Base-by-base conservation (phyloP, 2,797 vertebrate species). In the Bothrops alternatus region DNA sequence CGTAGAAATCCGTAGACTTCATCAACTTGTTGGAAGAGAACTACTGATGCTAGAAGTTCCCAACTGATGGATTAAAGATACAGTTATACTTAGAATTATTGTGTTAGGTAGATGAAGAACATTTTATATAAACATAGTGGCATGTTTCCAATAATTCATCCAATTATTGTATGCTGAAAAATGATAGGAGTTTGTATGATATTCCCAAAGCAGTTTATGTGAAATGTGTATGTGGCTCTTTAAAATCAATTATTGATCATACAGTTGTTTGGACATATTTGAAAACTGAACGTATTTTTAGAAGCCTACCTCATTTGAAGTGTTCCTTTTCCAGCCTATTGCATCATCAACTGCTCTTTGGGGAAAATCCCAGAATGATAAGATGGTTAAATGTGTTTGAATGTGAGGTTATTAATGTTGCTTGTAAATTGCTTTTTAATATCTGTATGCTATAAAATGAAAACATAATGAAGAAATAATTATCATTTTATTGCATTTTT, bases 11-110 rank as follows among this genome's bases (percentile, higher is more conserved):
- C 90, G 58, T 25, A 87, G 69, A 56, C 20, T 26, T 57, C 0
- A 0, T 0, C 20, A 20, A 55, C 86, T 87, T 2, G 82, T 95
- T 93, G 32, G 58, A 28, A 20, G 57, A 25, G 32, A 50, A 61
- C 20, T 42, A 86, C 47, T 56, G 60, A 91, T 86, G 87, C 56
- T 65, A 86, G 55, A 50, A 6, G 2, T 69, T 0, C 53, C 14
- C 93, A 2, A 55, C n/a, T 55, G 91, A 69, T n/a, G 69, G n/a
- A 60, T 82, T 11, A 78, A 92, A n/a, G 47, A 88, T 88, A 6
- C 25, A 92, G 14, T 78, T 37, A 63, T n/a, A 28, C n/a, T 91
- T 92, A 50, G 18, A 88, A 92, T 88, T 61, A 53, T 91, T 60
- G 32, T 92, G 25, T 12, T 6, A 89, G 56, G 60, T 47, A 32